Base-by-base conservation (phyloP, 1,140 invertebrate genomes). In the Helicoverpa zea region DNA sequence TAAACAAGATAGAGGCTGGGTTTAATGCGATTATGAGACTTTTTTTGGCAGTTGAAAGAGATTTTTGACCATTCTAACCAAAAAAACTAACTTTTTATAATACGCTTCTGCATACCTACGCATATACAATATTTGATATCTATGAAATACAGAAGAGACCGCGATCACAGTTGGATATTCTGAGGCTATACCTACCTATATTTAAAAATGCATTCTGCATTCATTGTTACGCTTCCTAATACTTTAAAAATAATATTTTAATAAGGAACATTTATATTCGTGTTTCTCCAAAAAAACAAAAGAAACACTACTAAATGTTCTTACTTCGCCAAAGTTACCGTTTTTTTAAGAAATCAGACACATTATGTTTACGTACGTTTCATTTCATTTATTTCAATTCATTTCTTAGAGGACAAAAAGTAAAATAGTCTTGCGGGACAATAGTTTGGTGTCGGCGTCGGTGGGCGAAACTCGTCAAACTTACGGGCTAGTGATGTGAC, bases 311-410 rank as follows among this genome's bases (percentile, higher is more conserved):
- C n/a, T n/a, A n/a, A n/a, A 23, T 49, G 1, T 49, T 12, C 16
- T 68, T 43, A 9, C 58, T 3, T 29, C 18, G n/a, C 13, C 3
- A 4, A 72, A 72, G 49, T 52, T 49, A 72, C 49, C 12, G 3
- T 43, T 72, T 54, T 52, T 30, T 2, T 49, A 49, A 1, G 23
- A 51, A 51, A 74, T 74, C 16, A 61, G 29, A n/a, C 16, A 52
- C 35, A 43, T 43, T 63, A 61, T n/a, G 14, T 63, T 54, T 77
- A 66, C 14, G 49, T 66, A 66, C 14, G 49, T 66, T 66, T 16
- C 51, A 52, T 66, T 54, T 51, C 49, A 77, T 64, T 66, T 66
- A 77, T 77, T 66, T 66, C 74, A 76, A 76, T 76, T 76, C 74
- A 76, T 76, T 76, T 63, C 49, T 52, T 9, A 13, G 3, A 9